Base-by-base conservation (phyloP, 2,888 invertebrate species). In the Nomada fucata region DNA sequence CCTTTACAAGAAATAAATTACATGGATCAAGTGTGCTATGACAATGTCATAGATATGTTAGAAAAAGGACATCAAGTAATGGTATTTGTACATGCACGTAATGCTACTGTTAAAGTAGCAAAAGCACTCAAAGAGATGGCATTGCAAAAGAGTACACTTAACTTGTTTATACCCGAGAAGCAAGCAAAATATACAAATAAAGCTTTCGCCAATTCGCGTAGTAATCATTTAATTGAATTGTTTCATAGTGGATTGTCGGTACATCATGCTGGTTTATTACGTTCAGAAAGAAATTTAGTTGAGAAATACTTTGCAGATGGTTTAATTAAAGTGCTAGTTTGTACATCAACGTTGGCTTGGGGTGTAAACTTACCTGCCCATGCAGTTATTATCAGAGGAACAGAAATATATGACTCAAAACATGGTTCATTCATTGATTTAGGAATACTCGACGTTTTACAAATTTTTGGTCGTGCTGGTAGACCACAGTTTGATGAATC, bases 351-450 rank as follows among this genome's bases (percentile, higher is more conserved):
- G 0, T 95, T 99, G 47, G 99, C 99, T 42, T 99, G 99, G 99
- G 99, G 99, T 88, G 99, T 99, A 7, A 99, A 99, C 94, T 95
- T 99, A 85, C 99, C 99, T 0, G 99, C 99, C 0, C 99, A 99
- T 93, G 99, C 98, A 47, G 99, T 99, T 84, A 96, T 99, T 67
- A 99, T 99, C 85, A 96, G 97, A 94, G 98, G 99, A 44, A 99
- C 99, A 11, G 98, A 99, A 93, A 97, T 99, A 85, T 99, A 99
- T 94, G 99, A 99, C 94, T 97, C 99, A 36, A 98, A 98, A 87
- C 97, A 97, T 91, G 99, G 99, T 3, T 95, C 97, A 0, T 99
- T 98, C 94, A 97, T 99, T 0, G 99, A 99, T 93, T 95, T 99
- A 60, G 98, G 98, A 76, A 99, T 99, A 89, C 94, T 99, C 83